Percentiles rank a stretch among this genome's conserved stretches.
Conservation (phyloP, 2,888 invertebrate genomes). For the Selenia dentaria region DNA sequence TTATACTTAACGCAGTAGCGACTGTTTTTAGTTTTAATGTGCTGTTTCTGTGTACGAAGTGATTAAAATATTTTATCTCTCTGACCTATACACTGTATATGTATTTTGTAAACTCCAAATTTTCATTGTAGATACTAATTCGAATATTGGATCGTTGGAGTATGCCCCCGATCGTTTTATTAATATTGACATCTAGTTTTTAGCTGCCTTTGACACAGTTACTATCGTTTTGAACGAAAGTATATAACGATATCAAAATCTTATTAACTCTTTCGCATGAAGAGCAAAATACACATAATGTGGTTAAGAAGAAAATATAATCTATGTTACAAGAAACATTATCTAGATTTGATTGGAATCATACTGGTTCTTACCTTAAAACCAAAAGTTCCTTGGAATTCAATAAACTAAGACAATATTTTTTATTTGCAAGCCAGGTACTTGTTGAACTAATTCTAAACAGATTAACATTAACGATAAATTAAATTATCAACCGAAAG, state of each 20-base stretch:
- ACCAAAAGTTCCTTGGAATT: constrained; percentile 40
- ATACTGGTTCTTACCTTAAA: constrained; percentile 42
- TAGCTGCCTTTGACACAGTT: constrained; percentile 32
- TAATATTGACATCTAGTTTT: constrained; percentile 42
- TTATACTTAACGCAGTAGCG: too few relatives aligned
- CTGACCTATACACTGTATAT: too few relatives aligned
- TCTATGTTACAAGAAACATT: constrained; percentile 38
- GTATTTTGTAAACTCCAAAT: too few relatives aligned
- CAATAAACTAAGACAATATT: constrained; percentile 44
- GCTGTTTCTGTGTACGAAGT: too few relatives aligned
- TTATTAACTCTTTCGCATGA: constrained; percentile 22
- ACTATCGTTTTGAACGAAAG: constrained; percentile 40
- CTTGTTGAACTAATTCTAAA: constrained; percentile 42
- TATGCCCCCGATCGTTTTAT: constrained; percentile 49
- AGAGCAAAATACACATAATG: constrained; percentile 25
- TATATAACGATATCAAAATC: constrained; percentile 42
- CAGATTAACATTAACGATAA: neutral
- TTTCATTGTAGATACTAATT: constrained; percentile 63
- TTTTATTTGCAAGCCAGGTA: constrained; percentile 49
- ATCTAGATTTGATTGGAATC: constrained; percentile 52
- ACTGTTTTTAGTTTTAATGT: too few relatives aligned
- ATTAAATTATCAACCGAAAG: constrained; percentile 35
- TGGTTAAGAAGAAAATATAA: constrained; percentile 35
- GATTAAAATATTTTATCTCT: too few relatives aligned
- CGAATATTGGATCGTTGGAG: constrained; percentile 55